Conservation (phyloP, 2,888 invertebrate genomes). For the Eilema caniola region DNA sequence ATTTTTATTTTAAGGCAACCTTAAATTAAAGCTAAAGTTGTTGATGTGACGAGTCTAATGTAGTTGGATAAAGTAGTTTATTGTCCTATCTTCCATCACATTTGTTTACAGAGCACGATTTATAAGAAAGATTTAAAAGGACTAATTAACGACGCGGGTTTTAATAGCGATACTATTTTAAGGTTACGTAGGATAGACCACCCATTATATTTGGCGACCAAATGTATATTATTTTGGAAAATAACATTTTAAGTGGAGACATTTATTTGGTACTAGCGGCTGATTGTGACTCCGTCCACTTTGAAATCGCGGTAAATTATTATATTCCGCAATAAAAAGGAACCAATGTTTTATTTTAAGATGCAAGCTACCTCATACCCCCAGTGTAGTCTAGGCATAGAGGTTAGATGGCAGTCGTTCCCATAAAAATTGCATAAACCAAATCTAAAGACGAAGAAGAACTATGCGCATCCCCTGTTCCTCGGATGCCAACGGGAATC, state of each 20-base stretch:
- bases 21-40: not conserved
- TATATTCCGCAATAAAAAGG: not conserved
- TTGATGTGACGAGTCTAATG: not conserved
- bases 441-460: no score
- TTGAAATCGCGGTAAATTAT: not conserved
- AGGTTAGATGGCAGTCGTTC: no score
- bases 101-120: not conserved
- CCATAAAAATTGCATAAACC: no score
- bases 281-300: not conserved
- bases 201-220: not conserved
- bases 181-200: constrained; percentile 3
- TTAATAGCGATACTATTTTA: constrained; percentile 9
- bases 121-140: constrained; percentile 5
- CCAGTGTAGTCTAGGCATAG: no score
- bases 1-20: not conserved
- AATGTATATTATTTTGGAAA: not conserved
- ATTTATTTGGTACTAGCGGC: not conserved
- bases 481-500: no score
- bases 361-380: no score
- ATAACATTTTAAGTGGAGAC: not conserved
- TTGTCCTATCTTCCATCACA: not conserved
- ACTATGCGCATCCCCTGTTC: no score
- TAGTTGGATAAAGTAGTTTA: constrained; percentile 3
- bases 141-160: constrained; percentile 6
- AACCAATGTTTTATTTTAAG: not conserved